Conservation (phyloP, 2,797 vertebrate species). For the Synaphobranchus kaupii region DNA sequence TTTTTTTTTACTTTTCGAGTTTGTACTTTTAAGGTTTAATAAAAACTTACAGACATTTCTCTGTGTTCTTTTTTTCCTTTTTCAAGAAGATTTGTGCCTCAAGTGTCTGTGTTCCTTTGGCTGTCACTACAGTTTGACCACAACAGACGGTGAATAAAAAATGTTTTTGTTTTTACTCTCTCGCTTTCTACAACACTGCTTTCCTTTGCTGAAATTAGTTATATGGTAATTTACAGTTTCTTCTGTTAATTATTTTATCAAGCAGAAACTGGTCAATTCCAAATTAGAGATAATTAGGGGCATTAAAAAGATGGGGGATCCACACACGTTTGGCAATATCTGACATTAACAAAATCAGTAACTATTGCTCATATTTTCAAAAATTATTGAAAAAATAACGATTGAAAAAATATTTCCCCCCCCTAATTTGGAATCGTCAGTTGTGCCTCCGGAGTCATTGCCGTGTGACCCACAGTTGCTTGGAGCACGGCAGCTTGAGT, state of each 20-base stretch:
- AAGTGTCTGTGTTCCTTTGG: neutral
- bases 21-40: slow-evolving; percentile 99
- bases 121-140: neutral
- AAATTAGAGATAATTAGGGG: neutral
- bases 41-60: slow-evolving; percentile 87
- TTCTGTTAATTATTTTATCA: neutral
- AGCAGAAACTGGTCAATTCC: neutral
- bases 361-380: neutral
- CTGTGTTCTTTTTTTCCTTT: slow-evolving; percentile 67
- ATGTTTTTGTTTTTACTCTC: too few relatives aligned
- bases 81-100: slow-evolving; percentile 35
- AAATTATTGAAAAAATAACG: neutral
- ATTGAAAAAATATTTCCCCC: neutral
- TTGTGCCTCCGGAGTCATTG: neutral
- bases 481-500: neutral
- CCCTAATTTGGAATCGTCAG: neutral
- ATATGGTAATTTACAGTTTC: neutral
- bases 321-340: neutral
- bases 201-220: neutral
- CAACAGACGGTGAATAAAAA: too few relatives aligned
- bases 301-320: neutral
- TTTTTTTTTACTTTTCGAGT: slow-evolving; percentile 95
- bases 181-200: neutral
- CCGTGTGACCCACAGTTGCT: neutral
- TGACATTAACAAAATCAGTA: neutral